These are phyloP conservation scores for Zoanthus sociatus DNA, from an alignment of 92 coral and sea anemone genomes.

Conservation along the genomic window DNA sequence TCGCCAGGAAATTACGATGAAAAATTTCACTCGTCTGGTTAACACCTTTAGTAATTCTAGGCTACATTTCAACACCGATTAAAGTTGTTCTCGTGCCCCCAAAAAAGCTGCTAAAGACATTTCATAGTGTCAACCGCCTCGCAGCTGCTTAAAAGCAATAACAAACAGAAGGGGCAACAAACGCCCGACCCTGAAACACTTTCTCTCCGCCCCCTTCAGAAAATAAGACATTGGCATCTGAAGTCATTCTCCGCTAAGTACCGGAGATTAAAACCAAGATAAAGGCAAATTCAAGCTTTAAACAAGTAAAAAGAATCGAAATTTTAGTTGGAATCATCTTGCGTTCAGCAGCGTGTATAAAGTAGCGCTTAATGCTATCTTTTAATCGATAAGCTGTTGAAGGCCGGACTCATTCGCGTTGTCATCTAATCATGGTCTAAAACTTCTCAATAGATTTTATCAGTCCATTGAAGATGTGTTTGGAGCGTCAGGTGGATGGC, in stretches of 20 bases:
- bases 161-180: slow-evolving; percentile 40
- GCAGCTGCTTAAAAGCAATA: slow-evolving; percentile 49
- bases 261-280: slow-evolving; percentile 36
- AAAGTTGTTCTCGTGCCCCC: slow-evolving; percentile 21
- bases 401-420: slow-evolving; percentile 31
- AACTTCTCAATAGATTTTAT: slow-evolving; percentile 45
- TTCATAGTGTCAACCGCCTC: slow-evolving; percentile 40
- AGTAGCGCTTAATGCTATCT: slow-evolving; percentile 26
- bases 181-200: slow-evolving; percentile 25
- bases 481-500: slow-evolving; percentile 44
- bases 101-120: slow-evolving; percentile 47
- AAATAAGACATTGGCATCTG: slow-evolving; percentile 22
- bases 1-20: slow-evolving; percentile 30
- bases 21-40: slow-evolving; percentile 20
- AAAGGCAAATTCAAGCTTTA: neutral
- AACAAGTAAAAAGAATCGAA: slow-evolving; percentile 11
- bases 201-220: slow-evolving; percentile 46
- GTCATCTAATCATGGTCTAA: slow-evolving; percentile 36
- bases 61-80: slow-evolving; percentile 40
- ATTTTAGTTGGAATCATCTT: neutral
- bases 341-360: slow-evolving; percentile 31
- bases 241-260: slow-evolving; percentile 28
- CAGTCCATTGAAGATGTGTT: slow-evolving; percentile 30
- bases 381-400: slow-evolving; percentile 44
- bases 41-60: slow-evolving; percentile 19